Base-by-base conservation (phyloP, 2,113 vertebrate species). In the Psettodes erumei region DNA sequence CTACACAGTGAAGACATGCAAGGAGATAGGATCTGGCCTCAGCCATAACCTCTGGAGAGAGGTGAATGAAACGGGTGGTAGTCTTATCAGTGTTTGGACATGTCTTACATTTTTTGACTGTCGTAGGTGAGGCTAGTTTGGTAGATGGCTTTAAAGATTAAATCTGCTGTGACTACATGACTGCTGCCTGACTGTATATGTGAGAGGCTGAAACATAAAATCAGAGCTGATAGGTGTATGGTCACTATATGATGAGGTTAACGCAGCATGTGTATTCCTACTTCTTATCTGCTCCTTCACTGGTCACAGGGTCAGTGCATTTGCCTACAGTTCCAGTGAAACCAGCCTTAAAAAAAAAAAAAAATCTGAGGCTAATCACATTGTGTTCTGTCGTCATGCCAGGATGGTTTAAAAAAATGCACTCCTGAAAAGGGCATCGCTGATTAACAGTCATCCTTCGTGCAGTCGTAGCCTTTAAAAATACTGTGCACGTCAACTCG, bases 51-150 rank as follows among this genome's bases (percentile, higher is more conserved):
- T 60, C 11, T 21, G 42, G 59, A 67, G 47, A 80, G 43, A 37
- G 66, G 37, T 65, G 75, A 62, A 32, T 15, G 21, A 63, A 51
- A n/a, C 10, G 15, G 27, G 48, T 54, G 67, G 54, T 25, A 27
- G 5, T 43, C 21, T 32, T 56, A 18, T n/a, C n/a, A 3, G 23
- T 48, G 27, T 61, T 19, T 18, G 11, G 33, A 23, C 23, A 30
- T 48, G 1, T 21, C 10, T 16, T 59, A 55, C 27, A 33, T 15
- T 32, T 37, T 56, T 23, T 63, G 27, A 45, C 27, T 6, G 18
- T 10, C 30, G 4, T 65, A 10, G 18, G 23, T 50, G 11, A 30
- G 19, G 45, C 6, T 30, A 28, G 4, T 37, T 15, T 23, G 27
- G 9, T 21, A 28, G 25, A 42, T 27, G 55, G 6, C 25, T 62